Evolutionary conservation across 2,113 vertebrate species (phyloP).

Genomic region (Lontra canadensis): DNA sequence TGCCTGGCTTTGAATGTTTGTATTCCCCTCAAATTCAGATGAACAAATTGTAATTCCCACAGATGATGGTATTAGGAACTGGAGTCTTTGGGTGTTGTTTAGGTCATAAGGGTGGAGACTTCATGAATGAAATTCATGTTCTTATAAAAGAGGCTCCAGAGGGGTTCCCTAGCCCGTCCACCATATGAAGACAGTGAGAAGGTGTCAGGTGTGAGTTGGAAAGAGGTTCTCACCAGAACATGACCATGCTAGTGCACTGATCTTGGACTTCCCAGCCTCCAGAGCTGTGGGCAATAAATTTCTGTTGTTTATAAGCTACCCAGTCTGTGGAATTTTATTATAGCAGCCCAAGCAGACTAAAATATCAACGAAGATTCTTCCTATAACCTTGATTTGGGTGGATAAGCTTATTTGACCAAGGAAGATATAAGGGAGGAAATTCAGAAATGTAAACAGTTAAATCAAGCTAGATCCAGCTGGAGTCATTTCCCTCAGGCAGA

Average conservation of each 20-base stretch:
- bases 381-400: background rate
- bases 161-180: too few species aligned
- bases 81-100: background rate
- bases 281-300: background rate
- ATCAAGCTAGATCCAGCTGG: background rate
- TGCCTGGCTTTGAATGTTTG: background rate
- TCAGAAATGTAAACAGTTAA: background rate
- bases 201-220: background rate
- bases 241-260: background rate
- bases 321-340: background rate
- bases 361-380: background rate
- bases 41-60: background rate
- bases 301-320: background rate
- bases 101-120: background rate
- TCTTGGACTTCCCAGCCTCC: background rate
- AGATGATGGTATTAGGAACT: background rate
- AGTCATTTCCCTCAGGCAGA: background rate
- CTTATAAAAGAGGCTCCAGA: background rate
- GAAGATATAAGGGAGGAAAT: background rate
- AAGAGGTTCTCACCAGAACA: background rate
- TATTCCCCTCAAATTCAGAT: background rate
- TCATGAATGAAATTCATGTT: background rate
- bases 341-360: background rate
- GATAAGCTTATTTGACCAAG: background rate
- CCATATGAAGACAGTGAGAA: background rate